Conservation (phyloP, 2,113 vertebrate genomes). For the Hirundichthys speculiger region DNA sequence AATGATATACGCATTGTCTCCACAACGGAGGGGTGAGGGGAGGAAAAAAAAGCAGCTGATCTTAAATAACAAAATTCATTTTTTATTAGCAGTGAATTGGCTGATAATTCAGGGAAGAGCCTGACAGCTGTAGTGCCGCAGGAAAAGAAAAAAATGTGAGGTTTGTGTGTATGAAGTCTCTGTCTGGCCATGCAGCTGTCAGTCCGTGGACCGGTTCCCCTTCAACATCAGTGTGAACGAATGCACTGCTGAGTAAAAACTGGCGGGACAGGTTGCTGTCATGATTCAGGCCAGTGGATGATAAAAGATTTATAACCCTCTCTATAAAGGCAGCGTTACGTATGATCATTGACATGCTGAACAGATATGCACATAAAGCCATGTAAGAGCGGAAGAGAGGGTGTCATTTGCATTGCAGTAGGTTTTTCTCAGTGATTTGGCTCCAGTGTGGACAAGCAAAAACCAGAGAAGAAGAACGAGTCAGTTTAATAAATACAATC, state of each 20-base stretch:
- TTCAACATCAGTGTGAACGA: slow-evolving; percentile 44
- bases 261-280: slow-evolving; percentile 9
- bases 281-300: slow-evolving; percentile 23
- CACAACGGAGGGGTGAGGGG: slow-evolving; percentile 7
- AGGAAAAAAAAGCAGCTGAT: background rate
- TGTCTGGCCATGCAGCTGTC: slow-evolving; percentile 50
- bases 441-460: slow-evolving; percentile 25
- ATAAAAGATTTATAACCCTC: slow-evolving; percentile 1
- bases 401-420: slow-evolving; percentile 10
- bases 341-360: slow-evolving; percentile 33
- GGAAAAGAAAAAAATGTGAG: slow-evolving; percentile 18
- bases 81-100: slow-evolving; percentile 59
- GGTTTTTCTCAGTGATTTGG: slow-evolving; percentile 19
- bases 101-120: slow-evolving; percentile 50
- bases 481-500: slow-evolving; percentile 49
- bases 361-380: slow-evolving; percentile 12
- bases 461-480: slow-evolving; percentile 56
- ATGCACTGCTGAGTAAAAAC: slow-evolving; percentile 25
- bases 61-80: slow-evolving; percentile 57
- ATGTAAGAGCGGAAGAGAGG: slow-evolving; percentile 18
- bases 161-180: slow-evolving; percentile 20
- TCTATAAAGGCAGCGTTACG: slow-evolving; percentile 1
- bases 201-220: slow-evolving; percentile 15
- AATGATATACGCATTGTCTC: slow-evolving; percentile 53
- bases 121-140: slow-evolving; percentile 49